Evolutionary conservation across 2,113 vertebrate genomes (phyloP), one percentile per base, ranked within the genome.

Genomic region (Oreamnos americanus): DNA sequence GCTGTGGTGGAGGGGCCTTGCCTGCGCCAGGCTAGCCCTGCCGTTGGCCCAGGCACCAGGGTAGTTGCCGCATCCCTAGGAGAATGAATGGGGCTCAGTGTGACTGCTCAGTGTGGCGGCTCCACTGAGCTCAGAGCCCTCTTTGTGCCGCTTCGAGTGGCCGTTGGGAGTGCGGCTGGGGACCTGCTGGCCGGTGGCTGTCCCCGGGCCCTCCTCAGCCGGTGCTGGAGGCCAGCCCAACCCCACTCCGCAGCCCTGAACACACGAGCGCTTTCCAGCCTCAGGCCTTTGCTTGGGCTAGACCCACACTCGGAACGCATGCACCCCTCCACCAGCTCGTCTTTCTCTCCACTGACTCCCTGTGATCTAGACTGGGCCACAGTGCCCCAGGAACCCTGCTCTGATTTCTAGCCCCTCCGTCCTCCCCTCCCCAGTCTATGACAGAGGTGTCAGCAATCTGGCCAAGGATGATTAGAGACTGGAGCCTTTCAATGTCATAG

Each of bases 61-160:
- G 53, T 76, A 49, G 74, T 82, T 49, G 95, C 97, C 4, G 67
- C 39, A 0, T 94, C 91, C 49, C 89, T 26, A 21, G 78, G 45
- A 93, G 92, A 23, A 97, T 98, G 97, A 98, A 98, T 97, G 96
- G 97, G 60, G 78, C 94, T 98, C 87, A 97, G 93, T 98, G 94
- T 97, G 92, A 92, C 16, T 36, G 60, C 96, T 98, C 86, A 96
- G 91, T 98, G 93, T 97, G 90, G 94, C 12, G 4, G 92, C 91
- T 85, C 25, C 0, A 3, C 87, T 5, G 74, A 71, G 57, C 87
- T 98, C 97, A 96, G 95, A 98, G 96, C 53, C 90, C 87, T 55
- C 94, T 97, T 98, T 98, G 98, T 98, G 93, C 87, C 10, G 87
- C 87, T 51, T 97, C 1, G 33, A 98, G 98, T 98, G 96, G 97